These are phyloP conservation scores for Eurystomus glaucurus DNA, from an alignment of 2,797 vertebrate genomes.

Conservation along the genomic window DNA sequence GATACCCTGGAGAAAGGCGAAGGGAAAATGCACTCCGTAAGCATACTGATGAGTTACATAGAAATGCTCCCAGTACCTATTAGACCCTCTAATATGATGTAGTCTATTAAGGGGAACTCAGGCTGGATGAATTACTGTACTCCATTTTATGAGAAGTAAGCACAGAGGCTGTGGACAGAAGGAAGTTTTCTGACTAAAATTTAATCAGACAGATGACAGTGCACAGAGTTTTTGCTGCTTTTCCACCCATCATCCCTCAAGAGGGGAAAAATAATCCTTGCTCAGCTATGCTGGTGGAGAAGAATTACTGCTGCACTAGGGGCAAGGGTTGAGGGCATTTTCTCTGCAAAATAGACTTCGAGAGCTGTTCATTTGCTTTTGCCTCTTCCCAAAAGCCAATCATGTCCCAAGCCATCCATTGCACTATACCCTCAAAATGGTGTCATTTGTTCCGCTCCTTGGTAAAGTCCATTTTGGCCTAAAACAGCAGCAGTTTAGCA, in stretches of 20 bases:
- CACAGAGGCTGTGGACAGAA: neutral
- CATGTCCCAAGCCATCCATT: neutral
- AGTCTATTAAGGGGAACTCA: neutral
- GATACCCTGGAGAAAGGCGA: slow-evolving; percentile 63
- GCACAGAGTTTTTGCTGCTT: neutral
- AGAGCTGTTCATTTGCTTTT: neutral
- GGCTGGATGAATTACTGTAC: slow-evolving; percentile 1
- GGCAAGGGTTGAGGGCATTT: neutral
- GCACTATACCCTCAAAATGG: neutral
- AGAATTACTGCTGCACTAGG: neutral
- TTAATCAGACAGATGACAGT: neutral
- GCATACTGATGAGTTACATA: slow-evolving; percentile 57
- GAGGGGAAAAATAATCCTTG: neutral
- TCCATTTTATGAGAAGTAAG: neutral
- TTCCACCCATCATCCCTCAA: neutral
- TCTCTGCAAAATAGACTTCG: neutral
- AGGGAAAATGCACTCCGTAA: neutral
- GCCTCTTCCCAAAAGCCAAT: neutral
- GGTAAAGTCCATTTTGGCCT: neutral
- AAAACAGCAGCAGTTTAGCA: neutral
- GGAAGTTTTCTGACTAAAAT: slow-evolving; percentile 2
- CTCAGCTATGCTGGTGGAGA: neutral
- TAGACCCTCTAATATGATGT: slow-evolving; percentile 3
- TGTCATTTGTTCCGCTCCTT: neutral
- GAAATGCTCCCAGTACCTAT: slow-evolving; percentile 33